phyloP scores from a whole-genome alignment of 1,140 invertebrate genomes.

The Saccostrea glomerata region DNA sequence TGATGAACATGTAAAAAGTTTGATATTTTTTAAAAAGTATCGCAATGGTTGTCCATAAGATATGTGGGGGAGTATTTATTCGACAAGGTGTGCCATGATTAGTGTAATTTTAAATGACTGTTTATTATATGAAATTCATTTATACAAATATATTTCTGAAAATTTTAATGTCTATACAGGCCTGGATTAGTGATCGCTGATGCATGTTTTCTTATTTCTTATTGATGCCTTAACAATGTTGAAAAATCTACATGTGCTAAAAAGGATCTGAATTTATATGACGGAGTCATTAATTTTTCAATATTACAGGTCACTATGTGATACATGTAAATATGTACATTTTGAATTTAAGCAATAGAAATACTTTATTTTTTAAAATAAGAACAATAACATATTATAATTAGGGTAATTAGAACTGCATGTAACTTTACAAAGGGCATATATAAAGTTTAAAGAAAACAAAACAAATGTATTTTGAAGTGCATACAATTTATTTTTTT shows the following conservation, averaged over 20 bases:
- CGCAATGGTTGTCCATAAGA: not conserved
- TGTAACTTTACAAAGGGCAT: not conserved
- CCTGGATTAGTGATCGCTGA: not conserved
- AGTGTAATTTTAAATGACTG: not conserved
- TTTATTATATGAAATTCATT: not conserved
- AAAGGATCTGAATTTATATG: not conserved
- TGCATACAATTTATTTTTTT: too few species aligned
- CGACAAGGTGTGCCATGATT: not conserved
- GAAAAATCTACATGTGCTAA: not conserved
- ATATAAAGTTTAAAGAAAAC: too few species aligned
- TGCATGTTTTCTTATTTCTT: not conserved
- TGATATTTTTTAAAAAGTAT: not conserved
- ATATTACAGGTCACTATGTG: not conserved
- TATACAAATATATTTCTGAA: not conserved
- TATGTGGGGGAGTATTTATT: not conserved
- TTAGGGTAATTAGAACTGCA: not conserved
- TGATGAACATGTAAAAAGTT: not conserved
- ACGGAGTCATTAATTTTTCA: not conserved
- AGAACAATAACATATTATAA: not conserved
- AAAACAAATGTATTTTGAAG: too few species aligned
- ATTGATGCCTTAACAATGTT: not conserved
- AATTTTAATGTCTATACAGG: not conserved
- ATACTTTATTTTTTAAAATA: not conserved
- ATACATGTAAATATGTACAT: not conserved
- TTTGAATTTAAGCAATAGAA: not conserved